Evolutionary conservation across 2,113 vertebrate species (phyloP).

Genomic region (Rhinogobius similis): DNA sequence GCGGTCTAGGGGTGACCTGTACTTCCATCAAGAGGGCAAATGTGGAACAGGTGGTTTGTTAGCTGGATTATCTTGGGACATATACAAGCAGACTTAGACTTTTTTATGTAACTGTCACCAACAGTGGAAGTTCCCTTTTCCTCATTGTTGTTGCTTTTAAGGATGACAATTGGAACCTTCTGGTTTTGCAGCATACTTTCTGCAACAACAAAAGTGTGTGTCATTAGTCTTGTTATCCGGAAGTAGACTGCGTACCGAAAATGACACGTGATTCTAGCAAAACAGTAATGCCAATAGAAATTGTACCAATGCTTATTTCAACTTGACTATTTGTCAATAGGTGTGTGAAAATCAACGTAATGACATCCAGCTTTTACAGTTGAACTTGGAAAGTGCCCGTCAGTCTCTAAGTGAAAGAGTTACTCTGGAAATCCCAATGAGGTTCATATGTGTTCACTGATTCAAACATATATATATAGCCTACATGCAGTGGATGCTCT

Average conservation of each 20-base stretch:
- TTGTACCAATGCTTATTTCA: not conserved
- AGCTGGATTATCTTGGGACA: not conserved
- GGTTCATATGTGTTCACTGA: constrained; percentile 61
- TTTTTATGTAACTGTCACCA: too few relatives aligned
- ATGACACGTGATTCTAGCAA: not conserved
- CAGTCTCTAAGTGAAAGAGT: constrained; percentile 68
- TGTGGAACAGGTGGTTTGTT: too few relatives aligned
- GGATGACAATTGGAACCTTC: constrained; percentile 22
- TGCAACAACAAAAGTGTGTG: not conserved
- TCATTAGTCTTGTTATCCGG: constrained; percentile 5
- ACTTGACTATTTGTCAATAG: constrained; percentile 63
- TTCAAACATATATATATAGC: not conserved
- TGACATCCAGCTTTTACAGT: constrained; percentile 84
- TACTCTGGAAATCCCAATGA: constrained; percentile 46
- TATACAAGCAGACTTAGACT: not conserved
- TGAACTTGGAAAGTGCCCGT: constrained; percentile 80
- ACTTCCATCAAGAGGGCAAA: too few relatives aligned
- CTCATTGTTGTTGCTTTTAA: too few relatives aligned
- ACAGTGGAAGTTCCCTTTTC: constrained; percentile 14
- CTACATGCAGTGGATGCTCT: not conserved
- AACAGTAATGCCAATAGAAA: not conserved
- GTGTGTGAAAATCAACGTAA: constrained; percentile 85
- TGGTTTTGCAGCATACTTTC: constrained; percentile 57
- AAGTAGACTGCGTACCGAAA: not conserved
- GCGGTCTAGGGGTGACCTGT: too few relatives aligned